phyloP scores from a whole-genome alignment of 2,888 invertebrate genomes.

The Xiphydria camelus region DNA sequence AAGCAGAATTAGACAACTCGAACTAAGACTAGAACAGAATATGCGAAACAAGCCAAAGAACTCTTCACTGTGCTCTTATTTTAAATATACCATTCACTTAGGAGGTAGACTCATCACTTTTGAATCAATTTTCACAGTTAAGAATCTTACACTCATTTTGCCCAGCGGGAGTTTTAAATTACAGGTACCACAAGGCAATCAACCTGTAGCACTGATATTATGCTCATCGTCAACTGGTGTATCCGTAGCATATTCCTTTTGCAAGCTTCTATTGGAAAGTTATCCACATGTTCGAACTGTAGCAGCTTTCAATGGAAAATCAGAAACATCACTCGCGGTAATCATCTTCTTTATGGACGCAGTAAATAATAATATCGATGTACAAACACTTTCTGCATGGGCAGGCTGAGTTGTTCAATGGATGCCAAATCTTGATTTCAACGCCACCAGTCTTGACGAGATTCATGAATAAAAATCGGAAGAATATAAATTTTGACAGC shows the following conservation, averaged over 20 bases:
- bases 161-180: no score
- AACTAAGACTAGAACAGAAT: no score
- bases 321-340: slow-evolving; percentile 42
- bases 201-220: slow-evolving; percentile 70
- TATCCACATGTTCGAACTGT: slow-evolving; percentile 33
- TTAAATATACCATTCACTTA: no score
- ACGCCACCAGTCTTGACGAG: slow-evolving; percentile 67
- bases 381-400: background rate
- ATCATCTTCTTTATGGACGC: slow-evolving; percentile 10
- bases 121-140: no score
- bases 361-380: background rate
- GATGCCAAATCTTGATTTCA: slow-evolving; percentile 72
- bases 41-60: no score
- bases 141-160: no score
- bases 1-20: no score
- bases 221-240: slow-evolving; percentile 60
- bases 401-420: slow-evolving; percentile 57
- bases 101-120: no score
- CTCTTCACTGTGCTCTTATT: no score
- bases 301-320: slow-evolving; percentile 42
- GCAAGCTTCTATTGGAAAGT: slow-evolving; percentile 26
- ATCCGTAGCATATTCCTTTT: slow-evolving; percentile 30
- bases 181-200: slow-evolving; percentile 52
- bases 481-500: slow-evolving; percentile 64
- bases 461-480: slow-evolving; percentile 57